Evolutionary conservation across 2,888 invertebrate species (phyloP), one percentile per base, ranked within the genome.

Genomic region (Margaritifera margaritifera): DNA sequence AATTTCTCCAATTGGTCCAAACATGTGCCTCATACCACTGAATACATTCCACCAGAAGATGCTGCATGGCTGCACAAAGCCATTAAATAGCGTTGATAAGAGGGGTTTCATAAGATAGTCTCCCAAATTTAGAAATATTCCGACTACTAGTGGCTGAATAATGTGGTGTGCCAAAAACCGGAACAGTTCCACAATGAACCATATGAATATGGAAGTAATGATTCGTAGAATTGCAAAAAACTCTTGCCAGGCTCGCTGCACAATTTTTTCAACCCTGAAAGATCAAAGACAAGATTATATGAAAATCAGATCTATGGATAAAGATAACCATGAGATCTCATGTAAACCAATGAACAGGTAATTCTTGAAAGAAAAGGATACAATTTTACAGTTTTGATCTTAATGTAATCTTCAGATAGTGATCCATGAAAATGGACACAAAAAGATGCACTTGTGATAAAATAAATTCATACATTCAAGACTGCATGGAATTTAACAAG

Each of bases 21-120:
- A 80, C 77, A 77, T 78, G 57, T 79, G 78, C n/a, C 77, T 63
- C 62, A 80, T 67, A 24, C 78, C 79, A 15, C 73, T 74, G 62
- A 78, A 80, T n/a, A 76, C 72, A 59, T 83, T 83, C 81, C 81
- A 83, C 58, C 75, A 65, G 64, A 81, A 81, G 24, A 80, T 75
- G 66, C 79, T 73, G 8, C 66, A 57, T 18, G 82, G 82, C 60
- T 81, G 81, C 15, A 80, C 62, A 66, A 78, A 75, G 18, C 80
- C 80, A 60, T 83, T 83, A 67, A 80, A 81, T 18, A 78, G 31
- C 4, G 78, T 72, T 2, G 79, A 76, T n/a, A 83, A 62, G 15
- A 81, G 54, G 22, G 82, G 82, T 57, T 83, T 83, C 50, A 79
- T 64, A 20, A 83, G 55, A 62, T 70, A 80, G 66, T 83, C 81